Evolutionary conservation across 2,888 invertebrate genomes (phyloP).

Genomic region (Thyatira batis): DNA sequence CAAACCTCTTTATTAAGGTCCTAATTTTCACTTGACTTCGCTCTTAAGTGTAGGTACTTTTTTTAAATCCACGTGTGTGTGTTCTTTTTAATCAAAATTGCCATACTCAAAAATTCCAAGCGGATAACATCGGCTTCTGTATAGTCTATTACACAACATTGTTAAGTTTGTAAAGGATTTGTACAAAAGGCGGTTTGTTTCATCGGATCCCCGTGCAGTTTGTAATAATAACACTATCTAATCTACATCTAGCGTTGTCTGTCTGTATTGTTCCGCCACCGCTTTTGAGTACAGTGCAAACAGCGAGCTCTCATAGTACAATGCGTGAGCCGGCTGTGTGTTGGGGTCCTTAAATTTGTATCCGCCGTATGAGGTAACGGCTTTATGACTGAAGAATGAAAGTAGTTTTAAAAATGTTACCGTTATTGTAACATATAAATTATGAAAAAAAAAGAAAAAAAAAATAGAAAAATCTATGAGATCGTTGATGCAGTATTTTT

Average conservation of each 20-base stretch:
- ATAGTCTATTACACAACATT: conserved; percentile 2
- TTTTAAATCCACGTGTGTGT: too few relatives aligned
- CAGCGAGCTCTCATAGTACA: background rate
- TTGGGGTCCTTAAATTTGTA: conserved; percentile 1
- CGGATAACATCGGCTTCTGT: background rate
- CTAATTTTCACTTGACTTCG: too few relatives aligned
- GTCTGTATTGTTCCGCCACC: conserved; percentile 13
- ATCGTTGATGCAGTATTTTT: too few relatives aligned
- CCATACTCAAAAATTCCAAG: background rate
- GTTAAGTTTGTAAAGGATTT: conserved; percentile 6
- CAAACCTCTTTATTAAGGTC: too few relatives aligned
- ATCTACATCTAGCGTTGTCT: conserved; percentile 17
- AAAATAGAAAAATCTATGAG: too few relatives aligned
- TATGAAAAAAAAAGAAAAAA: too few relatives aligned
- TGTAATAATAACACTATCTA: conserved; percentile 13
- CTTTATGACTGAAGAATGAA: background rate
- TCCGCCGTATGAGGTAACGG: background rate
- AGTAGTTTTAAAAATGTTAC: background rate
- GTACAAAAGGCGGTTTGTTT: conserved; percentile 13
- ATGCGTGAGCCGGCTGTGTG: background rate
- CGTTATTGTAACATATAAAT: too few relatives aligned
- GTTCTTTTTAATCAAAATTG: background rate
- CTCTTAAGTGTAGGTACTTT: too few relatives aligned
- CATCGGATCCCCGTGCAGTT: conserved; percentile 4
- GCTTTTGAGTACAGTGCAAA: conserved; percentile 11